Conservation (phyloP, 2,888 invertebrate species). For the Caenorhabditis sp. region DNA sequence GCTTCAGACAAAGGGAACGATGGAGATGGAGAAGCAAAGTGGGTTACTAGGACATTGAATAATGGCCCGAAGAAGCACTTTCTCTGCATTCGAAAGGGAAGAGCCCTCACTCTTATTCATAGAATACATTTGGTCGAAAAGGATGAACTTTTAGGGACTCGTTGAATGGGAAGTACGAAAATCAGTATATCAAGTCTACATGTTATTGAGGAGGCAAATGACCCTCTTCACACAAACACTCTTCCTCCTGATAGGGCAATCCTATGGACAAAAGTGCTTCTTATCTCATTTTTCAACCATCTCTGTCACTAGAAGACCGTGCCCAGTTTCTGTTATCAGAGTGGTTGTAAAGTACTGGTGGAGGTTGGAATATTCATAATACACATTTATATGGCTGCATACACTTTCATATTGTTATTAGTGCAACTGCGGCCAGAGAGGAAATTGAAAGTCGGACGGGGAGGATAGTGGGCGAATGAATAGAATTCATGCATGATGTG, state of each 20-base stretch:
- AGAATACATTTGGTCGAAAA: constrained; percentile 4
- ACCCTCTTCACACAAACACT: neutral
- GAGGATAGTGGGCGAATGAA: constrained; percentile 15
- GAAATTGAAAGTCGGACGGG: neutral
- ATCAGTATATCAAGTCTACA: neutral
- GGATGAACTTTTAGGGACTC: neutral
- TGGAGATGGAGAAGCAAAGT: constrained; percentile 19
- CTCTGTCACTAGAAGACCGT: neutral
- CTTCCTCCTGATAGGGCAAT: constrained; percentile 2
- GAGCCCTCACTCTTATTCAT: neutral
- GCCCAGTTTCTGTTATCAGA: constrained; percentile 24
- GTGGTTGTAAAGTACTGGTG: neutral
- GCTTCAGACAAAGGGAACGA: neutral
- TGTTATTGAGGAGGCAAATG: neutral
- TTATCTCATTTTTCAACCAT: constrained; percentile 4
- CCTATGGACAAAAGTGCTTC: constrained; percentile 2
- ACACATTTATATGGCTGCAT: constrained; percentile 9
- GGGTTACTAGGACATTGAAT: constrained; percentile 46
- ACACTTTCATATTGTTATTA: constrained; percentile 36
- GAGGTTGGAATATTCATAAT: constrained; percentile 24
- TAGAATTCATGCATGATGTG: constrained; percentile 29
- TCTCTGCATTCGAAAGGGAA: neutral
- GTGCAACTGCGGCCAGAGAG: constrained; percentile 13
- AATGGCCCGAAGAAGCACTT: constrained; percentile 13
- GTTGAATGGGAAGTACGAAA: neutral